Base-by-base conservation (phyloP, 2,797 vertebrate genomes). In the Onychomys leucogaster region DNA sequence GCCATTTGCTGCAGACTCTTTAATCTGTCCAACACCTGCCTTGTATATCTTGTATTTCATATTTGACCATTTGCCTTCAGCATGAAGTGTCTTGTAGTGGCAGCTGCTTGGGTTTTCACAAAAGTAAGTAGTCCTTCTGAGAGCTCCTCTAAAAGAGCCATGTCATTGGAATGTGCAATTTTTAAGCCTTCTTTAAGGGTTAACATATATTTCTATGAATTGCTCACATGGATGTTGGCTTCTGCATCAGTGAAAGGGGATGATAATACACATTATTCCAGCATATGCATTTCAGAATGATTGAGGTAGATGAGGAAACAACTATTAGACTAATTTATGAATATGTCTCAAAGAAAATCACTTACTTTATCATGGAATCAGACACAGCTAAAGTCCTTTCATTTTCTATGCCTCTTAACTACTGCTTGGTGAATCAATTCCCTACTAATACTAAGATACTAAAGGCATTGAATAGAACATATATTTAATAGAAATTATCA, bases 31-130 rank as follows among this genome's bases (percentile, higher is more conserved):
- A 63, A 0, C 63, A 96, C 1, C 0, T 13, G 93, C n/a, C 23
- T 57, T 96, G 95, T 97, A 94, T 75, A n/a, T 75, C 96, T 96
- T 97, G 94, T 95, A 89, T 96, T 98, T 97, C 87, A 98, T 65
- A 92, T 80, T 90, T 96, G 98, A 96, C 95, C 97, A 92, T 97
- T 98, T 98, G 97, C 96, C 97, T 98, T 97, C 25, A 90, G 97
- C 21, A 41, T 81, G 80, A 97, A 77, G 49, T 96, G 63, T 41
- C 73, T 67, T 94, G 86, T 71, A 94, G 75, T 87, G 92, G 97
- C 97, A 98, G 97, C 95, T 91, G 96, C 98, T 98, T 98, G 78
- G 97, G 87, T 93, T 96, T 97, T 97, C 76, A 97, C 76, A 94
- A 81, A 67, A 95, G 89, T n/a, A 63, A 25, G 75, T 87, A 81